phyloP scores from a whole-genome alignment of 2,888 invertebrate species.

The Coelopa pilipes region DNA sequence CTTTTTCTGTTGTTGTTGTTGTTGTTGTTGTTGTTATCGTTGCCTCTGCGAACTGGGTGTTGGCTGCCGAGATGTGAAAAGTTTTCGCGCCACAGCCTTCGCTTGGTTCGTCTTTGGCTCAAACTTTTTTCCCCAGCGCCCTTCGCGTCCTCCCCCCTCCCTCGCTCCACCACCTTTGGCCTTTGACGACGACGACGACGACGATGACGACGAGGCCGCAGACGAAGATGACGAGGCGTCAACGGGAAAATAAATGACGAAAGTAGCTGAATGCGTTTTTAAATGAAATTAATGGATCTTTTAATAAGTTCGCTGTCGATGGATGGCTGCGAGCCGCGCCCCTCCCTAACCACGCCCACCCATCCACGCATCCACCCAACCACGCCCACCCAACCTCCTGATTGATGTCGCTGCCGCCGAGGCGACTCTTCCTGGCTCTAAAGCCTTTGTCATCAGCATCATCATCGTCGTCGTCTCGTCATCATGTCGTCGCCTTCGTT shows the following conservation, averaged over 20 bases:
- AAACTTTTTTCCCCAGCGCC: background rate
- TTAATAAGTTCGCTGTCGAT: conserved; percentile 58
- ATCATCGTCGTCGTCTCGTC: no score
- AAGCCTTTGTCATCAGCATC: no score
- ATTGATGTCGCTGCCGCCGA: background rate
- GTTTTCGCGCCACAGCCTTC: background rate
- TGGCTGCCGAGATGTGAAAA: background rate
- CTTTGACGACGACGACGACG: background rate
- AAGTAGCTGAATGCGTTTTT: conserved; percentile 59
- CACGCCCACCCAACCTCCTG: background rate
- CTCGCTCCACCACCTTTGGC: no score
- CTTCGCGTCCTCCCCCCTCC: background rate
- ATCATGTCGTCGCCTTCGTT: no score
- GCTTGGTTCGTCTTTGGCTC: background rate
- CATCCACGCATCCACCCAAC: background rate
- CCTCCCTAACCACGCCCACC: background rate
- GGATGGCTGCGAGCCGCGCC: no score
- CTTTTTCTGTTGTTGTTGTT: no score
- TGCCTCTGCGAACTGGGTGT: background rate
- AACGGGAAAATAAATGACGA: conserved; percentile 46
- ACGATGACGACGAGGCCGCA: background rate
- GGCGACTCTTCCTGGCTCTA: no score
- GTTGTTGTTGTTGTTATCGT: no score
- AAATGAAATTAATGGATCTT: conserved; percentile 63
- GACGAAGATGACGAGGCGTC: conserved; percentile 53